Base-by-base conservation (phyloP, 2,113 vertebrate species). In the Megaceryle maxima region DNA sequence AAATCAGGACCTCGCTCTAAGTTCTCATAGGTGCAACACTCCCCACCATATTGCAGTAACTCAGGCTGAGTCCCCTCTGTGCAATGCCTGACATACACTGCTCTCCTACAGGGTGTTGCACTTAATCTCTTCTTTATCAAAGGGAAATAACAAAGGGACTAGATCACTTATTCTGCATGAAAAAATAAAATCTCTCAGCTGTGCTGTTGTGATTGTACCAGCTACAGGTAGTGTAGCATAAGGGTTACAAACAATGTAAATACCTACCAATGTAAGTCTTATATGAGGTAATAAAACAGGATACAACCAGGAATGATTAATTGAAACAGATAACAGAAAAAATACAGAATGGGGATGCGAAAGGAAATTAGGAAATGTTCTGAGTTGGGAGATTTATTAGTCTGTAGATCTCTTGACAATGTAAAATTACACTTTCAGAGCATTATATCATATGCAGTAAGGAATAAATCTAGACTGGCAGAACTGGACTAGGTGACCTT, bases 361-460 rank as follows among this genome's bases (percentile, higher is more conserved):
- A 90, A 90, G 75, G 72, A 95, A 95, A 95, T 96, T 66, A 85
- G 69, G n/a, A 96, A 95, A 85, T 69, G 35, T 66, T 79, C 78
- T 37, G 26, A 97, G 62, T 20, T 78, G 53, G 50, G 48, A 84
- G 57, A 96, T 91, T 91, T 92, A 96, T 94, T 85, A 87, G 67
- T 48, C 57, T 82, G 48, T 44, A 92, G 74, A 92, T 87, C 66
- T 89, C 74, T 18, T 57, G 62, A 91, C 50, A 69, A 50, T 25
- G 56, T 6, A 91, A 95, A 96, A 96, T 90, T 96, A 87, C 24
- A 77, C 20, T 85, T 96, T 66, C 57, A 85, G 63, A 90, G 15
- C 41, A 83, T 57, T 95, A 41, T 64, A 89, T 76, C 44, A 73
- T 44, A 82, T 48, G 62, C 39, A 89, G 66, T 28, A 64, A 75